Evolutionary conservation across 2,113 vertebrate genomes (phyloP).

Genomic region (Columbina picui): DNA sequence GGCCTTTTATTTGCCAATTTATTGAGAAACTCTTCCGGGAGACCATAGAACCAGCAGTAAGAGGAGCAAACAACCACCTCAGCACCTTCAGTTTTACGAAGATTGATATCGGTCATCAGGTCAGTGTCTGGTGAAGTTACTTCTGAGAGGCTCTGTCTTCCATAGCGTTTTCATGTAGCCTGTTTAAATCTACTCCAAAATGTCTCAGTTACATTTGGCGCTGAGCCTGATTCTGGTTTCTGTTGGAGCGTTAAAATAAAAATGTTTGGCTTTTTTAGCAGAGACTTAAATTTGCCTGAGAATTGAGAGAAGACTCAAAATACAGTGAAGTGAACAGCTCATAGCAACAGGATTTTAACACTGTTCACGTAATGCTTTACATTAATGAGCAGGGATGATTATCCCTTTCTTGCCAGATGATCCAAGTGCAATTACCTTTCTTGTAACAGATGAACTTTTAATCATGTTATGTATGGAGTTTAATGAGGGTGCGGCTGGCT

Average conservation of each 20-base stretch:
- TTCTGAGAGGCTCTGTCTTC: not conserved
- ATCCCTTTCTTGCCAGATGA: not conserved
- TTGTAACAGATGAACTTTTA: not conserved
- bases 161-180: not conserved
- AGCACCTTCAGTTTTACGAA: slow-evolving; percentile 93
- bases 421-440: not conserved
- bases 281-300: not conserved
- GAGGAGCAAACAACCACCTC: slow-evolving; percentile 89
- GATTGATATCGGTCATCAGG: slow-evolving; percentile 94
- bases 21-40: slow-evolving; percentile 95
- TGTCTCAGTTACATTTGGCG: not conserved
- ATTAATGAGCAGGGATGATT: not conserved
- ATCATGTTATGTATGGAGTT: not conserved
- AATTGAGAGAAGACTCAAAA: not conserved
- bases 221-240: not conserved
- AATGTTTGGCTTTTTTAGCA: not conserved
- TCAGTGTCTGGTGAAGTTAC: slow-evolving; percentile 55
- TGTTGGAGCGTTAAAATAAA: not conserved
- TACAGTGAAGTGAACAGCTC: not conserved
- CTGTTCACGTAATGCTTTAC: not conserved
- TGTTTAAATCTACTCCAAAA: not conserved
- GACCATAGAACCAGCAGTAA: slow-evolving; percentile 93
- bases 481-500: not conserved
- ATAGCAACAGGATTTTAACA: not conserved
- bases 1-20: slow-evolving; percentile 97